Conservation (phyloP, 1,140 invertebrate species). For the Temnothorax nylanderi region DNA sequence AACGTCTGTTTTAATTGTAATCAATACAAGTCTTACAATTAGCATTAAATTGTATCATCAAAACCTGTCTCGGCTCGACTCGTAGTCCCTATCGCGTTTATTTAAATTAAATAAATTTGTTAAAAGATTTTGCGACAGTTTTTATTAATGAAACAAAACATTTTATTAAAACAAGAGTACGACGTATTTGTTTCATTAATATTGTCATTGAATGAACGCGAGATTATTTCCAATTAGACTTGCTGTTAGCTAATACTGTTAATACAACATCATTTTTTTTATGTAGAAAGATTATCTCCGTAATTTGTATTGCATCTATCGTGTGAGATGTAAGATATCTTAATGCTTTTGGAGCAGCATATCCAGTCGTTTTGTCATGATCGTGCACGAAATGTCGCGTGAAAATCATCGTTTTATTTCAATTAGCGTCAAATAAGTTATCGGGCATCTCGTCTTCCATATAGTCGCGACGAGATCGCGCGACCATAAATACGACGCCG, state of each 20-base stretch:
- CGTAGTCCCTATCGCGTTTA: too few species aligned
- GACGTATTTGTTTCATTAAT: too few species aligned
- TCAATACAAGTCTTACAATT: too few species aligned
- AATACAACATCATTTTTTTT: not conserved
- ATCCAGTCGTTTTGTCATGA: not conserved
- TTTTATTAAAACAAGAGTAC: too few species aligned
- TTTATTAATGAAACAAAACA: too few species aligned
- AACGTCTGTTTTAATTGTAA: too few species aligned
- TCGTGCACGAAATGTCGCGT: not conserved
- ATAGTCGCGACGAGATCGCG: not conserved
- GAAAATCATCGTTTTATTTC: not conserved
- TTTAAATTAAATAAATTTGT: not conserved
- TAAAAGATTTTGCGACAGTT: not conserved
- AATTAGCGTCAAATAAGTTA: not conserved
- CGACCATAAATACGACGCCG: not conserved
- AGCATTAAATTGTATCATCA: too few species aligned
- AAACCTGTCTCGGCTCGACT: too few species aligned
- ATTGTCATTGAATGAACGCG: too few species aligned
- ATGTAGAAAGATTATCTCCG: not conserved
- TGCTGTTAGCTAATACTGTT: too few species aligned
- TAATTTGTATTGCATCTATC: not conserved
- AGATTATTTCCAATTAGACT: too few species aligned
- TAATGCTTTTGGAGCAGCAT: not conserved
- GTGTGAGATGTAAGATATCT: not conserved
- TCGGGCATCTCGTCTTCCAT: not conserved